phyloP scores from a whole-genome alignment of 2,113 vertebrate genomes.

The Fulmarus glacialis region DNA sequence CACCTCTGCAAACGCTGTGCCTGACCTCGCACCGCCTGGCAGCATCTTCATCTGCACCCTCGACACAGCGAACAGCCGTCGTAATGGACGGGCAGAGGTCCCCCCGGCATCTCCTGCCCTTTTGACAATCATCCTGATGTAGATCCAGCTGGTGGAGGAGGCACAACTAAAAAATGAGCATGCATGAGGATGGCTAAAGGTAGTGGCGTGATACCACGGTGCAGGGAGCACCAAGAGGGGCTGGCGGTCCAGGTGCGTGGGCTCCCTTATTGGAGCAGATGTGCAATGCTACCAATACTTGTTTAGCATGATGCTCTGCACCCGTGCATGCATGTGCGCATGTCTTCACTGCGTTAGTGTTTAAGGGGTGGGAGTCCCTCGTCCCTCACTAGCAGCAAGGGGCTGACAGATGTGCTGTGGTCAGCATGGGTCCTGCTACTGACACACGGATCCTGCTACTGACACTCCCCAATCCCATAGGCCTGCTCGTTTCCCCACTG shows the following conservation, averaged over 20 bases:
- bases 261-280: background rate
- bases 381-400: background rate
- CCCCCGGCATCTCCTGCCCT: background rate
- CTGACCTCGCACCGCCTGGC: rapidly evolving
- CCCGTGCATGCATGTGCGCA: rapidly evolving
- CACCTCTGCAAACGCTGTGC: background rate
- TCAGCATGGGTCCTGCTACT: background rate
- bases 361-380: background rate
- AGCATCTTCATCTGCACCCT: background rate
- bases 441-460: background rate
- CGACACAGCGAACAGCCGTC: rapidly evolving
- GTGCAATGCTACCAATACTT: background rate
- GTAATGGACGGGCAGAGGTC: background rate
- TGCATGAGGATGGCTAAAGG: background rate
- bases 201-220: rapidly evolving
- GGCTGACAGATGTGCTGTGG: rapidly evolving
- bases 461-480: background rate
- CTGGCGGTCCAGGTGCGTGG: background rate
- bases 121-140: background rate
- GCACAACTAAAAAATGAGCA: background rate
- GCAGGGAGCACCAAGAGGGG: background rate
- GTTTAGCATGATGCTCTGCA: background rate
- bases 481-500: background rate
- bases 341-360: background rate
- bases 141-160: background rate